A percentile compares a stretch with the other conserved stretches of the same genome.
Evolutionary conservation across 1,140 invertebrate genomes (phyloP).

Genomic region (Scylla paramamosain): DNA sequence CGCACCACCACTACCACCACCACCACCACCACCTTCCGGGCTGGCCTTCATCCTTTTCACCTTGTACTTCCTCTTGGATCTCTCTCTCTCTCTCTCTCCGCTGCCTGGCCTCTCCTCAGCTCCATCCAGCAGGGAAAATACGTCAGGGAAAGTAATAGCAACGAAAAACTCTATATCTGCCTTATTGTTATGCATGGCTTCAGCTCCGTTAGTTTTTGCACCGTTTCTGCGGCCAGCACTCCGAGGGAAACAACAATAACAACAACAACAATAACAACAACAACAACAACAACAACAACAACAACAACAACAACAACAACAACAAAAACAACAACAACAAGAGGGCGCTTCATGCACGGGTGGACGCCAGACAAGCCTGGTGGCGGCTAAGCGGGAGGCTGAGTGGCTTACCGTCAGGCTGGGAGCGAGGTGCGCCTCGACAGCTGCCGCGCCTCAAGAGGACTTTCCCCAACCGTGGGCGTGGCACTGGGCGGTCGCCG

Average conservation of each 20-base stretch:
- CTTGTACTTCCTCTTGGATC: slow-evolving; percentile 1
- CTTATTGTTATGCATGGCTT: background rate
- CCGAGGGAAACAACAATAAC: background rate
- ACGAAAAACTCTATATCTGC: background rate
- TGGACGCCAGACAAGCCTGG: background rate
- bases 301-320: background rate
- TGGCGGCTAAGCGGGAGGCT: background rate
- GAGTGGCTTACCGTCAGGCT: background rate
- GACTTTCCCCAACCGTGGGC: background rate
- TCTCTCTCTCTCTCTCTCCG: background rate
- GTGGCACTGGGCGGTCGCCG: background rate
- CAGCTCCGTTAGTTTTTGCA: background rate
- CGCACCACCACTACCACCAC: too few relatives aligned
- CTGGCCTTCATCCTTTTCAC: background rate
- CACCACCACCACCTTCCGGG: background rate
- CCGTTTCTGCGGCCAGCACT: background rate
- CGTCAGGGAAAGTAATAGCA: background rate
- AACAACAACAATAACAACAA: background rate
- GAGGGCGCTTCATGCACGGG: background rate
- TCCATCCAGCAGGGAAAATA: background rate
- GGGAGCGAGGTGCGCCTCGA: background rate
- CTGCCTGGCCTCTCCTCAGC: background rate
- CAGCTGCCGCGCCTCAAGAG: background rate
- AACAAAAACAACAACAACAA: background rate
- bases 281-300: background rate